Evolutionary conservation across 2,888 invertebrate species (phyloP).

Genomic region (Synanthedon andrenaeformis): DNA sequence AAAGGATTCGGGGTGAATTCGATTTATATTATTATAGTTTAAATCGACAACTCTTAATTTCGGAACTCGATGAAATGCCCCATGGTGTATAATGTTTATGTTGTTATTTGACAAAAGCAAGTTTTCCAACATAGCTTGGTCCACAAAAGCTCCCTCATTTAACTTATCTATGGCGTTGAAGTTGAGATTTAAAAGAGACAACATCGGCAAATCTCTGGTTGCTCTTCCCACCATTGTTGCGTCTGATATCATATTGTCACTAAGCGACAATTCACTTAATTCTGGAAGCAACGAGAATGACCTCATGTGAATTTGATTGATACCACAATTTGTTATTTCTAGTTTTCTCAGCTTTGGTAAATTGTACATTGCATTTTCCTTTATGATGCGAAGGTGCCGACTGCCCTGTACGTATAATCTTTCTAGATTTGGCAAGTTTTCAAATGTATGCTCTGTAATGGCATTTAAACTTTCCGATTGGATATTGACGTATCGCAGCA

Average conservation of each 20-base stretch:
- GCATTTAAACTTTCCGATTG: constrained; percentile 76
- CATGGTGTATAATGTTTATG: constrained; percentile 81
- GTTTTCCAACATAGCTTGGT: constrained; percentile 77
- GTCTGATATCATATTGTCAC: constrained; percentile 80
- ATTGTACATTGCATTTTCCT: constrained; percentile 79
- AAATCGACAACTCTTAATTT: constrained; percentile 79
- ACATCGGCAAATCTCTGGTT: constrained; percentile 78
- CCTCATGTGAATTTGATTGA: constrained; percentile 83
- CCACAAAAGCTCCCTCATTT: constrained; percentile 83
- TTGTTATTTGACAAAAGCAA: constrained; percentile 78
- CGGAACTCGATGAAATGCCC: constrained; percentile 84
- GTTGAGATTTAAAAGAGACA: constrained; percentile 78
- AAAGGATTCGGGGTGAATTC: constrained; percentile 86
- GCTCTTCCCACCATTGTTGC: constrained; percentile 86
- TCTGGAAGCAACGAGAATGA: constrained; percentile 79
- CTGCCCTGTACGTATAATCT: constrained; percentile 81
- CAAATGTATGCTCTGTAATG: constrained; percentile 76
- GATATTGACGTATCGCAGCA: constrained; percentile 79
- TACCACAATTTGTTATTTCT: constrained; percentile 82
- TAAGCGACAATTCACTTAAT: constrained; percentile 76
- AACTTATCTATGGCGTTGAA: constrained; percentile 78
- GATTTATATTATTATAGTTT: constrained; percentile 80
- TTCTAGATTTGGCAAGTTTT: constrained; percentile 78
- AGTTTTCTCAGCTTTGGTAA: constrained; percentile 76
- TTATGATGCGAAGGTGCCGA: constrained; percentile 74